Conservation (phyloP, 53 echinoderm and acorn worm species). For the Paracentrotus lividus region DNA sequence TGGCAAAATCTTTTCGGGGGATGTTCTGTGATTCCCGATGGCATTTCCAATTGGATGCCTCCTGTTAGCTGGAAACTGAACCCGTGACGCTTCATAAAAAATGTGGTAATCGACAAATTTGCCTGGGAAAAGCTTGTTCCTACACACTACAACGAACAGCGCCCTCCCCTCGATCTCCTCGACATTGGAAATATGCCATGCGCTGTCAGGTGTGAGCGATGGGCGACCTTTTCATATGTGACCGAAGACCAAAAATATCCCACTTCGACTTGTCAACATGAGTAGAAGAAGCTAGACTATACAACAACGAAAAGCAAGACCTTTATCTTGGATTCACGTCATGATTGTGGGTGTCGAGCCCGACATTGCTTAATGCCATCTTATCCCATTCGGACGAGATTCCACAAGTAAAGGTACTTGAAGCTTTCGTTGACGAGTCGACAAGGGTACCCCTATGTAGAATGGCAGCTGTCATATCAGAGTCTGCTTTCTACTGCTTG, state of each 20-base stretch:
- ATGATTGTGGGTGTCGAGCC: background rate
- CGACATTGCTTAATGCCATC: background rate
- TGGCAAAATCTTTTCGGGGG: background rate
- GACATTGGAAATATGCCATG: background rate
- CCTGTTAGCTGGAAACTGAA: background rate
- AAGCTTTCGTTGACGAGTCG: background rate
- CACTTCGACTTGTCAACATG: background rate
- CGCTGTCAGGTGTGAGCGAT: background rate
- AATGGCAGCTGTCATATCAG: background rate
- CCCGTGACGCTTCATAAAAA: background rate
- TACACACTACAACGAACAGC: too few relatives aligned
- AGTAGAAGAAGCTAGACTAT: background rate
- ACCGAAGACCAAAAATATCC: background rate
- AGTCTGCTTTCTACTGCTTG: background rate
- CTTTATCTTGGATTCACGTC: background rate
- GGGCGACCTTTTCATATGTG: conserved; percentile 6
- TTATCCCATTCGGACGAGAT: background rate
- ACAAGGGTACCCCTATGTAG: background rate
- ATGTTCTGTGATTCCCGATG: conserved; percentile 30
- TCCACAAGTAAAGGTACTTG: background rate
- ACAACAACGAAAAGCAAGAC: background rate
- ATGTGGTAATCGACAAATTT: background rate
- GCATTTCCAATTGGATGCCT: conserved; percentile 16
- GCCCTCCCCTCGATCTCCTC: too few relatives aligned
- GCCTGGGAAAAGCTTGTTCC: too few relatives aligned